phyloP scores from a whole-genome alignment of 2,888 invertebrate species.

The Chrysolina americana region DNA sequence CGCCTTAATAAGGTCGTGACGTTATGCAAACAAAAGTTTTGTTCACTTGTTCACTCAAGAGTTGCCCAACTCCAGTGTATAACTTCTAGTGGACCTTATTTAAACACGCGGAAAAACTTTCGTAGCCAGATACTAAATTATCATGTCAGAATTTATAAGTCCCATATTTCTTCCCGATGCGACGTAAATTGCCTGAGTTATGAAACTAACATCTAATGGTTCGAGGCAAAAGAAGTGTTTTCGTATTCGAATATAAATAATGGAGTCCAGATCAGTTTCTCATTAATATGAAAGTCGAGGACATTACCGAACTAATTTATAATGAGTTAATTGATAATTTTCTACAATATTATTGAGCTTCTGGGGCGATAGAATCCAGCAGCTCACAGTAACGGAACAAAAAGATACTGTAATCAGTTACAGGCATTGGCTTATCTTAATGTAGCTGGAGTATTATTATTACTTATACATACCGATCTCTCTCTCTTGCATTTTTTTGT shows the following conservation, averaged over 20 bases:
- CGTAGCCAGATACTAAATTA: conserved; percentile 35
- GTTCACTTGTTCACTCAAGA: conserved; percentile 20
- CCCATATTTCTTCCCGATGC: conserved; percentile 16
- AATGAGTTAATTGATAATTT: too few relatives aligned
- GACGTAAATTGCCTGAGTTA: conserved; percentile 25
- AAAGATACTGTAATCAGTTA: too few relatives aligned
- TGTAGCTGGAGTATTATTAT: too few relatives aligned
- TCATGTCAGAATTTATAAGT: conserved; percentile 39
- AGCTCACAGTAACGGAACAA: too few relatives aligned
- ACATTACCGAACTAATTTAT: too few relatives aligned
- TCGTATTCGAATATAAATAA: neutral
- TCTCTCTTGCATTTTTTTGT: too few relatives aligned
- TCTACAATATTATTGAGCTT: too few relatives aligned
- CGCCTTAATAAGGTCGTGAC: conserved; percentile 2
- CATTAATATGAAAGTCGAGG: neutral
- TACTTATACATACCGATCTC: too few relatives aligned
- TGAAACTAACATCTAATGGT: conserved; percentile 16
- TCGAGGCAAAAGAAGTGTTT: neutral
- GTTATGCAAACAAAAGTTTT: conserved; percentile 29
- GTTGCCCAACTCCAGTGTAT: conserved; percentile 31
- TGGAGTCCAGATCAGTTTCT: neutral
- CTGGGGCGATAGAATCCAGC: too few relatives aligned
- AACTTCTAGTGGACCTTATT: conserved; percentile 47
- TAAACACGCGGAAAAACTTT: conserved; percentile 39
- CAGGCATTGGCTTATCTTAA: too few relatives aligned